These are phyloP conservation scores for Ictalurus punctatus DNA, from an alignment of 2,113 vertebrate genomes.

Conservation along the genomic window DNA sequence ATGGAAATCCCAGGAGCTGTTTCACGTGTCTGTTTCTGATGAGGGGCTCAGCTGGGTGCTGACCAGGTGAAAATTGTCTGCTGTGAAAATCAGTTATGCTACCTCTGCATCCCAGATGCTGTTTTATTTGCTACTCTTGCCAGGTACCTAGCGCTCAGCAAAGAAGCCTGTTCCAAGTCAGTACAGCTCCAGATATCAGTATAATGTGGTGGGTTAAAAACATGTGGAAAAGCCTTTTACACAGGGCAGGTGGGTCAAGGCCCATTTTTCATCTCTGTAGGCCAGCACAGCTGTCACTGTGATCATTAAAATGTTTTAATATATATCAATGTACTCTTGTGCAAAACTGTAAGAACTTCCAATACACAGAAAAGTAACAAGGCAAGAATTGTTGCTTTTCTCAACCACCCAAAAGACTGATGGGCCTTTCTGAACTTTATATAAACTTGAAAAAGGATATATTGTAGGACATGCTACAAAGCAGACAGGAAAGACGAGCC, in stretches of 20 bases:
- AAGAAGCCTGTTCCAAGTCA: conserved; percentile 41
- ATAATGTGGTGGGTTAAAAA: not conserved
- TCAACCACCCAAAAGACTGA: not conserved
- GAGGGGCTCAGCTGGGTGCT: conserved; percentile 31
- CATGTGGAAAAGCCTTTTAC: conserved; percentile 2
- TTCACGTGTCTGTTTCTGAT: conserved; percentile 37
- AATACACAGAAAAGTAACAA: not conserved
- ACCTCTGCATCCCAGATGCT: conserved; percentile 38
- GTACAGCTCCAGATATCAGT: conserved; percentile 18
- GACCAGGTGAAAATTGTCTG: conserved; percentile 62
- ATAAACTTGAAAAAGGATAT: not conserved
- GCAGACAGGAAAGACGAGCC: not conserved
- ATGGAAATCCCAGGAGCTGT: conserved; percentile 12
- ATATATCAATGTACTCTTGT: not conserved
- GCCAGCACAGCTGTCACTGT: not conserved
- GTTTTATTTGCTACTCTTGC: conserved; percentile 47
- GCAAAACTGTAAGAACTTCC: not conserved
- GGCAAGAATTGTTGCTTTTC: not conserved
- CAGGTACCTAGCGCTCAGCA: conserved; percentile 42
- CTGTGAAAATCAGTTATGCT: conserved; percentile 57
- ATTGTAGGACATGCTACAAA: not conserved
- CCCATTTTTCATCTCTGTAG: not conserved
- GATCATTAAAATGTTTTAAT: conserved; percentile 12
- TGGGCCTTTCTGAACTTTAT: not conserved
- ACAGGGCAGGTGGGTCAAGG: not conserved